Base-by-base conservation (phyloP, 2,797 vertebrate genomes). In the Sciurus carolinensis region DNA sequence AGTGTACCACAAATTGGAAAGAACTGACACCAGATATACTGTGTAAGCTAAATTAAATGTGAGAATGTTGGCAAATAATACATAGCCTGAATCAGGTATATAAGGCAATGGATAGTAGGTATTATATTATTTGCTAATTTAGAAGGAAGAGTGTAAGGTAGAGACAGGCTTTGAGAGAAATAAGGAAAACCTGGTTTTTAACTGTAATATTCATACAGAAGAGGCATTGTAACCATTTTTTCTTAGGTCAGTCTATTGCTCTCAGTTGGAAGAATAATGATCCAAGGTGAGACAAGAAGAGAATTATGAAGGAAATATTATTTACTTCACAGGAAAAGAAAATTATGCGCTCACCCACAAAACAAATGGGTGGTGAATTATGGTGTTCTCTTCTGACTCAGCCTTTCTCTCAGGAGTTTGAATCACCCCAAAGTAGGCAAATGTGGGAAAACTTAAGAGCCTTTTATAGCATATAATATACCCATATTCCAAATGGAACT, bases 361-460 rank as follows among this genome's bases (percentile, higher is more conserved):
- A 95, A 66, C 26, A 76, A 91, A 93, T 82, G 52, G 75, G 50
- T 79, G 22, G n/a, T 85, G 87, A 91, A 2, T 86, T 87, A 50
- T 33, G 20, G 47, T 4, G 50, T 92, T 90, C 28, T 3, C 2
- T 81, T 95, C 24, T 66, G 52, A 91, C 20, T 90, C 47, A 75
- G 2, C 24, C 24, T 85, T 9, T 92, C 26, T 71, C 20, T 81
- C 10, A 73, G 66, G 64, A 54, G 57, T 84, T 42, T 62, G n/a
- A 22, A 50, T 87, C 2, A 42, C 52, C 20, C 12, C 15, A 44
- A 6, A 77, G 18, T 52, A 77, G 82, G 72, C n/a, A 73, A 33
- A 42, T 79, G 15, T 47, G 8, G 54, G 26, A 12, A 75, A 57
- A 64, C 10, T 39, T n/a, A 8, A 86, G 39, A 6, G 33, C 15